Conservation (phyloP, 1,140 invertebrate genomes). For the Scylla paramamosain region DNA sequence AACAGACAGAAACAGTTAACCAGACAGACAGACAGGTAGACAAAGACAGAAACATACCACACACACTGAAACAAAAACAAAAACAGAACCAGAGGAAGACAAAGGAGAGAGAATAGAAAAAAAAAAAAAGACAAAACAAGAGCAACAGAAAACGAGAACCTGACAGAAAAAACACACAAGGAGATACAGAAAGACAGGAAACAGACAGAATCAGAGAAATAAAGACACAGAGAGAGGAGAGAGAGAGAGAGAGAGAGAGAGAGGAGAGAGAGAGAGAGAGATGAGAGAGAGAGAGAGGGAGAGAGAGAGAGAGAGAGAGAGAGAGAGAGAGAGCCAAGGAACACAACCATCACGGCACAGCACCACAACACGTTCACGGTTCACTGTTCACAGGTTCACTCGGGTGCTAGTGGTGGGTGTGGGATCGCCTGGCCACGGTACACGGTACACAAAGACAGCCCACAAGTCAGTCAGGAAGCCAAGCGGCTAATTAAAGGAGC, state of each 20-base stretch:
- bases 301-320: conserved; percentile 27
- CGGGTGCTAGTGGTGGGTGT: not conserved
- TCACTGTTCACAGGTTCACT: not conserved
- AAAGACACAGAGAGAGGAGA: too few relatives aligned
- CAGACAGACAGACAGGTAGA: too few relatives aligned
- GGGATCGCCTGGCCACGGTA: not conserved
- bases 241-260: conserved; percentile 41
- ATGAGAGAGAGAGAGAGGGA: conserved; percentile 7
- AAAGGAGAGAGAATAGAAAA: not conserved
- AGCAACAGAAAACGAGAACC: not conserved
- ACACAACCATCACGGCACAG: not conserved
- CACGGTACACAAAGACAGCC: not conserved
- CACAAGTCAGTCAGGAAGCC: not conserved
- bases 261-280: too few relatives aligned
- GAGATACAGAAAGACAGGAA: conserved; percentile 1
- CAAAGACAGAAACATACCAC: not conserved
- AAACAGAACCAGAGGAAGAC: not conserved
- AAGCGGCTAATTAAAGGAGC: not conserved
- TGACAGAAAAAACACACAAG: too few relatives aligned
- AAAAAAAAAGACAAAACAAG: not conserved
- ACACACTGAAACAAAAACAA: not conserved
- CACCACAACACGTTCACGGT: not conserved
- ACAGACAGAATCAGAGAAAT: not conserved
- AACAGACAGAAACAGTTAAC: too few relatives aligned
- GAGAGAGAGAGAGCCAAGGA: not conserved